Evolutionary conservation across 92 coral and sea anemone genomes (phyloP), one percentile per base, ranked within the genome.

Genomic region (Phenganax subtilis): DNA sequence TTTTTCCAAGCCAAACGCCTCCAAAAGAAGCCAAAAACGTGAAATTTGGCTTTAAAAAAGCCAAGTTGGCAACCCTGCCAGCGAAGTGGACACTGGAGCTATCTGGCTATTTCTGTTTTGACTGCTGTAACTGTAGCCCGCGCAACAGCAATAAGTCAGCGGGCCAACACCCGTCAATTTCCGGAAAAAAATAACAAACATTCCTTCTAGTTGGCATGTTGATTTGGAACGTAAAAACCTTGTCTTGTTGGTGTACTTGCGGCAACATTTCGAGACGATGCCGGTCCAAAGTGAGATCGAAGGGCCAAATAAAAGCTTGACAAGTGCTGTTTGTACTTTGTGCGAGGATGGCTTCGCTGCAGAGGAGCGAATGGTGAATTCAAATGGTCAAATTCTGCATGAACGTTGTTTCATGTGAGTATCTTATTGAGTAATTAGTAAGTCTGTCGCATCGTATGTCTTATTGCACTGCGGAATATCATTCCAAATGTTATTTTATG

Each of bases 321-420:
- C 92, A 47, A 90, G 91, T 17, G 98, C 97, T 58, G 89, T 94
- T 17, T 94, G 98, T 89, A 97, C 92, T 12, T 92, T 94, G 14
- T 94, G 98, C 58, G 96, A 94, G 30, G 98, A 94, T 63, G 96
- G 96, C 27, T 94, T 94, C 68, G 98, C 93, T 28, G 90, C 93
- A 7, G 98, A 94, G 84, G 98, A 94, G 57, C 88, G 98, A 85
- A 94, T 94, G 98, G 98, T 94, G 28, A 94, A 94, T 86, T 94
- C 98, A 51, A 94, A 94, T 87, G 98, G 98, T 6, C 98, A 94
- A 87, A 94, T 94, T 59, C 96, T 94, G 6, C 98, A 94, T 66
- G 98, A 94, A 56, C 74, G 98, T 69, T 94, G 98, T 86, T 94
- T 94, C 75, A 97, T 94, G 98, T 94, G 64, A 94, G 98, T 94